Conservation (phyloP, 2,888 invertebrate genomes). For the Tortricodes alternella region DNA sequence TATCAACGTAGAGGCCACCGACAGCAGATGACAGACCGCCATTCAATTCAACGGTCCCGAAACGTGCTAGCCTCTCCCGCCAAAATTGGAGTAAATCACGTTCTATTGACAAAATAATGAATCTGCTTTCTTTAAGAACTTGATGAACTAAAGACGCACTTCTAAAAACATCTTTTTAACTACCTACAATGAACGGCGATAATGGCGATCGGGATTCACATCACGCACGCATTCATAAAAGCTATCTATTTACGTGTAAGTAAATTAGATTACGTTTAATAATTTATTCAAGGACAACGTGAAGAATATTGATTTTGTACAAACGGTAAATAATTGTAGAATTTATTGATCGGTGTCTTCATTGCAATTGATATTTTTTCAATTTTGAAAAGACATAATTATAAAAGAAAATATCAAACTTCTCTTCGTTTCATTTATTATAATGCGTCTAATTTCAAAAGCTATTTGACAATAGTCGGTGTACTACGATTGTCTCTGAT, state of each 20-base stretch:
- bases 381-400: slow-evolving; percentile 27
- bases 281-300: slow-evolving; percentile 24
- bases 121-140: slow-evolving; percentile 38
- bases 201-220: slow-evolving; percentile 40
- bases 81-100: slow-evolving; percentile 65
- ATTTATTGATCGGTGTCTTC: slow-evolving; percentile 25
- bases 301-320: slow-evolving; percentile 24
- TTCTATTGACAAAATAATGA: slow-evolving; percentile 54
- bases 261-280: slow-evolving; percentile 29
- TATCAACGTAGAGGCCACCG: slow-evolving; percentile 63
- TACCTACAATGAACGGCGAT: slow-evolving; percentile 30
- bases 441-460: slow-evolving; percentile 11
- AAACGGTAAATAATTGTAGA: slow-evolving; percentile 13
- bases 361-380: slow-evolving; percentile 24
- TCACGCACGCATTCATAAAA: slow-evolving; percentile 29
- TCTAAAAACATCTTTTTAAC: slow-evolving; percentile 6
- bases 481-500: background rate
- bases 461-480: slow-evolving; percentile 9
- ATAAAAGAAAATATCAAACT: slow-evolving; percentile 24
- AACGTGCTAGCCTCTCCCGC: slow-evolving; percentile 72
- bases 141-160: slow-evolving; percentile 19
- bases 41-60: slow-evolving; percentile 60
- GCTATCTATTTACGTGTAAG: slow-evolving; percentile 26
- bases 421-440: slow-evolving; percentile 13
- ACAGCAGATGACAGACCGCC: slow-evolving; percentile 73